Base-by-base conservation (phyloP, 2,113 vertebrate genomes). In the Sylvia atricapilla region DNA sequence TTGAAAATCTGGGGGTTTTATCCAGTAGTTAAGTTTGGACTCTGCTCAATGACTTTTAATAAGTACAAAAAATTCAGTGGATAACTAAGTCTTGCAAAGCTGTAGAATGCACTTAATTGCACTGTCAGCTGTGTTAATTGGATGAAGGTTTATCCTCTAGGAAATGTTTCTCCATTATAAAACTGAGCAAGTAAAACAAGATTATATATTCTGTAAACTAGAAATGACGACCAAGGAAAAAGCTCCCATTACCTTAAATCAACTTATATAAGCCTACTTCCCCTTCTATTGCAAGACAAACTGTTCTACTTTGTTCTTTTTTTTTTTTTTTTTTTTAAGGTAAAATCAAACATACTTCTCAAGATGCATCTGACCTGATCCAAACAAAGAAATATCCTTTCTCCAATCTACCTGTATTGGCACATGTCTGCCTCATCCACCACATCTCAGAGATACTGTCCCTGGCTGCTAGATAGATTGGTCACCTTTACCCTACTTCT, bases 161-260 rank as follows among this genome's bases (percentile, higher is more conserved):
- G 46, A 95, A 94, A 56, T 83, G 82, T 35, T 93, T 35, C 50
- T 83, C 67, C 58, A 55, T 87, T 89, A 84, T 47, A 76, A 94
- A 94, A 84, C 33, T 39, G 24, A 60, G 56, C 24, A 84, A 95
- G 41, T 75, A 87, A 95, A 93, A 76, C 37, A 91, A 82, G 81
- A 93, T 92, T 87, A 70, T 64, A 73, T 52, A 35, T 55, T 77
- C 10, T 77, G 81, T 90, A 91, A 94, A 94, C 84, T 55, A 94
- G 37, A 91, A 92, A 93, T 49, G 2, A 90, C 67, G 75, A 79
- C 62, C 80, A 82, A 85, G 37, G n/a, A 25, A 87, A 87, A 91
- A 82, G 13, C 46, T 82, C n/a, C 58, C 53, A 82, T 77, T 93
- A 87, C 46, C 72, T 94, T 90, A 87, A 79, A 87, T 93, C 46